Evolutionary conservation across 2,888 invertebrate genomes (phyloP).

Genomic region (Melanchra persicariae): DNA sequence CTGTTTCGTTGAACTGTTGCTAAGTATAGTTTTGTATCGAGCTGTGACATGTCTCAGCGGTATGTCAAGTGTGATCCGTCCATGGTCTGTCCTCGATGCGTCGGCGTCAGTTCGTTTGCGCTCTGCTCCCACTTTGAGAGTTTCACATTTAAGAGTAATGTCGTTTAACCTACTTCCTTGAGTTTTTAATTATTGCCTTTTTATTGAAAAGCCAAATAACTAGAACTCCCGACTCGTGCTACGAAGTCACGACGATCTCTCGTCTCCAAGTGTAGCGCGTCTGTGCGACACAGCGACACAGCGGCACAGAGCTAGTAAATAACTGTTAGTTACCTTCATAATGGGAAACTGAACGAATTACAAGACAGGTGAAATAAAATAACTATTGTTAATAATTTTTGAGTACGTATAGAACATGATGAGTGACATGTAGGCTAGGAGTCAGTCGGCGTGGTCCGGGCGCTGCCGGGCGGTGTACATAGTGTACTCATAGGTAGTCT

Average conservation of each 20-base stretch:
- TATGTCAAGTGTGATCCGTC: conserved; percentile 82
- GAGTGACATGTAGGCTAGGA: conserved; percentile 63
- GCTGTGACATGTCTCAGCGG: conserved; percentile 43
- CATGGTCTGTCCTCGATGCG: conserved; percentile 73
- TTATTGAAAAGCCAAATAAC: not conserved
- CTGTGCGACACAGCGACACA: conserved; percentile 14
- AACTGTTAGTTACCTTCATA: conserved; percentile 53
- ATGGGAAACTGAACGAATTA: conserved; percentile 85
- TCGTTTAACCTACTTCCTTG: conserved; percentile 18
- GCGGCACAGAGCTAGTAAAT: conserved; percentile 20
- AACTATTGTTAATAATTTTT: conserved; percentile 71
- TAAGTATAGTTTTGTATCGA: conserved; percentile 47
- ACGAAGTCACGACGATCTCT: conserved; percentile 3
- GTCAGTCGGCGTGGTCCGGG: conserved; percentile 33
- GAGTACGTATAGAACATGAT: conserved; percentile 62
- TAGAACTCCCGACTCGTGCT: conserved; percentile 2
- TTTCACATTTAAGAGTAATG: conserved; percentile 13
- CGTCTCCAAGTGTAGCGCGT: conserved; percentile 26
- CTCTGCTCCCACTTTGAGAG: conserved; percentile 29
- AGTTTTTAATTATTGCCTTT: conserved; percentile 1
- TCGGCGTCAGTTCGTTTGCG: conserved; percentile 41
- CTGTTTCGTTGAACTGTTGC: conserved; percentile 30
- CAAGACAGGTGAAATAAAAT: conserved; percentile 81
- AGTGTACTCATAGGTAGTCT: conserved; percentile 67
- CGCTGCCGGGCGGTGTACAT: conserved; percentile 67